A percentile compares a stretch with the other conserved stretches of the same genome.
phyloP scores from a whole-genome alignment of 2,888 invertebrate genomes.

The Cataglyphis altisquamis region DNA sequence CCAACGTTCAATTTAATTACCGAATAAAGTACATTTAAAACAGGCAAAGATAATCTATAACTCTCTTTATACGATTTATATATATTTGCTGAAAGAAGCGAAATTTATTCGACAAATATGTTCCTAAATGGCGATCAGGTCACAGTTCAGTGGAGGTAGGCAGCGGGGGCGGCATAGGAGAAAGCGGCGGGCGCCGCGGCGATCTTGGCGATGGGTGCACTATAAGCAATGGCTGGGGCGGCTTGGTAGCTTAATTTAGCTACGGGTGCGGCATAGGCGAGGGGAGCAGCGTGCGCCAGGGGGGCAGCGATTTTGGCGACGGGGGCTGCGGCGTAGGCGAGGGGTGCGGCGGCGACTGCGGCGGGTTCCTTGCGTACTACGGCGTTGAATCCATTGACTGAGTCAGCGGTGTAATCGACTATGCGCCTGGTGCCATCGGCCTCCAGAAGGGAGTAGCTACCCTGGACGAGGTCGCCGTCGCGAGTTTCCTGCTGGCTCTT shows the following conservation, averaged over 20 bases:
- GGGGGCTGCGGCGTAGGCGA: conserved; percentile 70
- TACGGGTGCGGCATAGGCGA: conserved; percentile 65
- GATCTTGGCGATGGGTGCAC: conserved; percentile 63
- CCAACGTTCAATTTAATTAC: conserved; percentile 14
- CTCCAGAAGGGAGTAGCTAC: conserved; percentile 86
- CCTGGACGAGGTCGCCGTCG: conserved; percentile 82
- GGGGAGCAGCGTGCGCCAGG: conserved; percentile 57
- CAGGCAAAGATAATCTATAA: conserved; percentile 14
- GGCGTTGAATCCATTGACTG: conserved; percentile 83
- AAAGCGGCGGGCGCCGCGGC: conserved; percentile 70
- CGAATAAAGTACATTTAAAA: neutral
- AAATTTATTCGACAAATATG: conserved; percentile 69
- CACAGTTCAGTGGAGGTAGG: conserved; percentile 83
- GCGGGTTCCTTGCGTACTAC: conserved; percentile 83
- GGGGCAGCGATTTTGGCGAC: conserved; percentile 63
- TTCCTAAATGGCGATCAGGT: conserved; percentile 65
- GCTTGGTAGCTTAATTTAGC: conserved; percentile 48
- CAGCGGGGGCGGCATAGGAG: conserved; percentile 67
- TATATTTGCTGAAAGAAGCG: conserved; percentile 67
- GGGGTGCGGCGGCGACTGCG: conserved; percentile 78
- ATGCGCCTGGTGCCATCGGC: conserved; percentile 85
- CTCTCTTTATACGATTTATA: neutral
- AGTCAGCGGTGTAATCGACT: conserved; percentile 83
- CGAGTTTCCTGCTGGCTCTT: conserved; percentile 83
- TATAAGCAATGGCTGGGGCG: conserved; percentile 67